Evolutionary conservation across 2,888 invertebrate genomes (phyloP).

Genomic region (Parnassius glacialis): DNA sequence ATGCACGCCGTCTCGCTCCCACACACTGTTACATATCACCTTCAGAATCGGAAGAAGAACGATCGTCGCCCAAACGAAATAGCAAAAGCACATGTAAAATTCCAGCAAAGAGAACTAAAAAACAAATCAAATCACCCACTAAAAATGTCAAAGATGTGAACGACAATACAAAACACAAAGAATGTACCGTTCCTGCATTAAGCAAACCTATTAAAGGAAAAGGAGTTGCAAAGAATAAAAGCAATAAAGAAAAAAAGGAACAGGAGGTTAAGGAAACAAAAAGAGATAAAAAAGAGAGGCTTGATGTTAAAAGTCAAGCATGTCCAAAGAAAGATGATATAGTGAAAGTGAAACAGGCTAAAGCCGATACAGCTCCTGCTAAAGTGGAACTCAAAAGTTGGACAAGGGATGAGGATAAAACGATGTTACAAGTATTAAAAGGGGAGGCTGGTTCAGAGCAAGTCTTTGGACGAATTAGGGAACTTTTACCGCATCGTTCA

Average conservation of each 20-base stretch:
- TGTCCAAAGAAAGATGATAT: conserved; percentile 24
- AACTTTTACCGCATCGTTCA: conserved; percentile 78
- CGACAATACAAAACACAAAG: conserved; percentile 66
- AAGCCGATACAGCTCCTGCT: conserved; percentile 22
- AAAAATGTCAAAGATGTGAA: conserved; percentile 67
- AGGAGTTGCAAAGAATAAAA: conserved; percentile 41
- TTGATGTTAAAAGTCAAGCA: conserved; percentile 35
- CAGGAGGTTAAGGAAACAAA: conserved; percentile 43
- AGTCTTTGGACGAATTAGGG: conserved; percentile 80
- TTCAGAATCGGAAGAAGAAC: conserved; percentile 63
- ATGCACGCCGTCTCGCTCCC: conserved; percentile 61
- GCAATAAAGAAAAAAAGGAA: conserved; percentile 38
- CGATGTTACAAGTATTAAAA: conserved; percentile 88
- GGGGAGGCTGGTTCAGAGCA: conserved; percentile 84
- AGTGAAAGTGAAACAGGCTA: conserved; percentile 39
- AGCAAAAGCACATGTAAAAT: conserved; percentile 48
- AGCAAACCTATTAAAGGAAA: conserved; percentile 46
- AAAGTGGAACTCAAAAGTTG: conserved; percentile 68
- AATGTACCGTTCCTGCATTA: conserved; percentile 38
- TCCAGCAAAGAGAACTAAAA: conserved; percentile 59
- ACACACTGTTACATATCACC: conserved; percentile 54
- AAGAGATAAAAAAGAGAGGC: conserved; percentile 46
- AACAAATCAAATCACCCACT: conserved; percentile 67
- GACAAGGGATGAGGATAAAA: conserved; percentile 91
- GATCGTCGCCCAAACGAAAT: conserved; percentile 56